Base-by-base conservation (phyloP, 2,113 vertebrate species). In the Gambusia affinis region DNA sequence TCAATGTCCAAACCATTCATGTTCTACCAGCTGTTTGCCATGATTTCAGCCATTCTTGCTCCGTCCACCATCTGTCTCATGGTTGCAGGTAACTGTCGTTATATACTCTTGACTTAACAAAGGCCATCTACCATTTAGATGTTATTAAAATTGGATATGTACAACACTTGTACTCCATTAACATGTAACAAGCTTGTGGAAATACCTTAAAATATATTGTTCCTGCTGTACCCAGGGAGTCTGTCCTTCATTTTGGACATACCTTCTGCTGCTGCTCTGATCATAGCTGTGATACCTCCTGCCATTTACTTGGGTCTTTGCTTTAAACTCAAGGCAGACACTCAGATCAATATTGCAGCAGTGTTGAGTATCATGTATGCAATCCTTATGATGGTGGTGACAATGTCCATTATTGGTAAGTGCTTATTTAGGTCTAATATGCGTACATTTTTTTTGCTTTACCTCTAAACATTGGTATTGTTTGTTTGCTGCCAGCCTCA, bases 1-100 rank as follows among this genome's bases (percentile, higher is more conserved):
- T 94, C 92, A 5, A 92, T 95, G 24, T 95, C 94, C 42, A 91
- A 80, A 54, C 85, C 31, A 4, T 95, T 90, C 85, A 93, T 95
- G 72, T 15, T 95, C 19, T 95, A 95, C 79, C 93, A 94, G 82
- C 78, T 94, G 14, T 75, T 95, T 42, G 70, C 33, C 72, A 75
- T 93, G 69, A 64, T 64, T 1, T 84, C 93, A 15, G 79, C 87
- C 15, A 85, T 94, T 33, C 64, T 95, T 28, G 86, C 86, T 0
- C 94, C 94, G 1, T 86, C 94, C 28, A 94, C 92, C n/a, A 87
- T 94, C 60, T 89, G 89, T 72, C 85, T 95, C 6, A 54, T 94
- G 86, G 12, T 90, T 5, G 85, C 90, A 87, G 90, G 93, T 92
- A 57, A 57, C 51, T 57, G 51, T 57, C 22, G 2, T 3, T 57